Evolutionary conservation across 2,888 invertebrate genomes (phyloP).

Genomic region (Stramonita haemastoma): DNA sequence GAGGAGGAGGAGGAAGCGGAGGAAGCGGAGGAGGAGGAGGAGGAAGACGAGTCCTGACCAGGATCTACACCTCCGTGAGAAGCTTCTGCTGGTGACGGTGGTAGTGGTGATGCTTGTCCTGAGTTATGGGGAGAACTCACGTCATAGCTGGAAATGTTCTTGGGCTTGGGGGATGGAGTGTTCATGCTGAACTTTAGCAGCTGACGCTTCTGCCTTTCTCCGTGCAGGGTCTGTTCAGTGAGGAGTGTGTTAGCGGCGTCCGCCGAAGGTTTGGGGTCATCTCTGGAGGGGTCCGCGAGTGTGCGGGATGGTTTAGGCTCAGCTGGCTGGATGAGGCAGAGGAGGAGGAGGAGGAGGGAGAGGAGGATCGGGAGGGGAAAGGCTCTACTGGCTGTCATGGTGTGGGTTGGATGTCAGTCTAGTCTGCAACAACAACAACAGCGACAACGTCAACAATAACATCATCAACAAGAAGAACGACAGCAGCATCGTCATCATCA

Average conservation of each 20-base stretch:
- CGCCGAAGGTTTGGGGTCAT: neutral
- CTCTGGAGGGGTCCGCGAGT: too few species aligned
- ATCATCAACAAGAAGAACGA: too few species aligned
- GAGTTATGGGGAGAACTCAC: neutral
- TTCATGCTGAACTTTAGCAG: neutral
- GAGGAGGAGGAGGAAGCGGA: too few species aligned
- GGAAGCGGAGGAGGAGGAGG: too few species aligned
- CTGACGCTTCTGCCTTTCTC: neutral
- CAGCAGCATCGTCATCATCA: too few species aligned
- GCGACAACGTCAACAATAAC: too few species aligned
- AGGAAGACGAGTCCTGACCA: too few species aligned
- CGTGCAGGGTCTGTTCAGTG: neutral
- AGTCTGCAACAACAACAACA: neutral
- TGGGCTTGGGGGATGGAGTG: neutral
- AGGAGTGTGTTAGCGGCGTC: neutral
- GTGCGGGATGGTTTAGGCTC: neutral
- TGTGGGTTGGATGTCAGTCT: neutral
- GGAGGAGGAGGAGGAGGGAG: neutral
- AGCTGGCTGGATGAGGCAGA: neutral
- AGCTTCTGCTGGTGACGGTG: neutral
- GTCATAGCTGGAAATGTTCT: neutral
- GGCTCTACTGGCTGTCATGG: neutral
- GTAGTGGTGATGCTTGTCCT: neutral
- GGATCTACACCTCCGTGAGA: neutral
- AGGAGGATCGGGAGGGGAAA: neutral